These are phyloP conservation scores for Meleagris gallopavo DNA, from an alignment of 2,113 vertebrate genomes.

Conservation along the genomic window DNA sequence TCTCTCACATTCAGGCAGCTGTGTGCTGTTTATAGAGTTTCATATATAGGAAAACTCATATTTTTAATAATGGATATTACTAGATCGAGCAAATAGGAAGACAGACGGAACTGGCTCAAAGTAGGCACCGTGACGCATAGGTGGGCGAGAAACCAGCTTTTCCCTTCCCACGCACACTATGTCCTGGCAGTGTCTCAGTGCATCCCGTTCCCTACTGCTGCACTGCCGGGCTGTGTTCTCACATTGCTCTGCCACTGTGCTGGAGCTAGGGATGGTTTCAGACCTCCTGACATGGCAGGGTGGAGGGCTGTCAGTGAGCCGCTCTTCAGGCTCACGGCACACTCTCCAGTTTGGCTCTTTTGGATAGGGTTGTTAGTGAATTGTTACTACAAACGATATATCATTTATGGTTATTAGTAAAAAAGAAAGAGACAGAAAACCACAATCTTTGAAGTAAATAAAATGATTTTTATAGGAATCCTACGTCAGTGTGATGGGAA, in stretches of 20 bases:
- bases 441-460: neutral
- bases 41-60: neutral
- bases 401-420: slow-evolving; percentile 20
- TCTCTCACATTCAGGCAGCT: neutral
- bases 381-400: neutral
- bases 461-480: neutral
- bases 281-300: neutral
- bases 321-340: fast-evolving
- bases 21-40: neutral
- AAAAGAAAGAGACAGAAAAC: neutral
- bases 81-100: slow-evolving; percentile 5
- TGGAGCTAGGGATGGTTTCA: neutral
- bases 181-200: slow-evolving; percentile 1
- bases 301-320: neutral
- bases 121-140: slow-evolving; percentile 13
- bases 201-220: slow-evolving; percentile 14
- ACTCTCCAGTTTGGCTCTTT: neutral
- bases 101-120: slow-evolving; percentile 45
- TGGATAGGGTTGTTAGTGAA: neutral
- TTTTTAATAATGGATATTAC: neutral
- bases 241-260: neutral
- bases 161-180: slow-evolving; percentile 30
- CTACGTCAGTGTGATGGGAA: neutral
- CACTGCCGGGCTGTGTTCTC: neutral
- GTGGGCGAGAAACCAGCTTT: slow-evolving; percentile 60